phyloP scores from a whole-genome alignment of 2,888 invertebrate species.

The Nycteola revayana region DNA sequence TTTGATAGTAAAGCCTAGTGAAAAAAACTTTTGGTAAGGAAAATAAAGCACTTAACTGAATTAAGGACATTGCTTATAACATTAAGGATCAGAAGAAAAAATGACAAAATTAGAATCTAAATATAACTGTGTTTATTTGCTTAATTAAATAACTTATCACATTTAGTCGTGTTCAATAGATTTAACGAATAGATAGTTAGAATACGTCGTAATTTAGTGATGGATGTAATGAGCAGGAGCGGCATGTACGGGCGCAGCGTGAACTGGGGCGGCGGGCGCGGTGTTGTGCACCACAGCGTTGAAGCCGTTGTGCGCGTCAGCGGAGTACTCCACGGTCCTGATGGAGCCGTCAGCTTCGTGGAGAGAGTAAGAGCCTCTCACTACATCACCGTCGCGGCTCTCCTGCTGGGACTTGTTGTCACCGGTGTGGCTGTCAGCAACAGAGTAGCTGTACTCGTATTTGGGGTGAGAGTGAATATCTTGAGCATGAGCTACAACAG shows the following conservation, averaged over 20 bases:
- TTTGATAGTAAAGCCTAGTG: no score
- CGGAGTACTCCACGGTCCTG: slow-evolving; percentile 71
- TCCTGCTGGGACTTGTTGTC: slow-evolving; percentile 77
- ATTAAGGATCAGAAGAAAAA: no score
- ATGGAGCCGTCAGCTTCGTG: slow-evolving; percentile 74
- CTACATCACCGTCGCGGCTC: slow-evolving; percentile 67
- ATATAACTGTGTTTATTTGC: no score
- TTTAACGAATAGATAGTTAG: no score
- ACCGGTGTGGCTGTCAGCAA: slow-evolving; percentile 74
- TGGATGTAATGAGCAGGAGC: slow-evolving; percentile 36
- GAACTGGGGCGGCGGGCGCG: slow-evolving; percentile 44
- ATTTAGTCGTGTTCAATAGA: no score
- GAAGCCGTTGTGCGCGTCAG: slow-evolving; percentile 69
- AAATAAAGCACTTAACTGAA: no score
- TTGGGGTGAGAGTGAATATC: slow-evolving; percentile 47
- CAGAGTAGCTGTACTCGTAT: slow-evolving; percentile 73
- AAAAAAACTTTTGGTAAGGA: no score
- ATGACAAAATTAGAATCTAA: no score
- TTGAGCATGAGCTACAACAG: slow-evolving; percentile 36
- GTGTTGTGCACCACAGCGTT: slow-evolving; percentile 56
- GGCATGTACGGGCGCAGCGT: slow-evolving; percentile 30
- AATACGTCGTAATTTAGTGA: neutral
- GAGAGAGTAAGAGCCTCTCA: slow-evolving; percentile 71
- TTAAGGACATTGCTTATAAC: no score
- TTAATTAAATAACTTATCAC: no score